These are phyloP conservation scores for Prostheceraeus crozeri DNA, from an alignment of 2,888 invertebrate species.

Conservation along the genomic window DNA sequence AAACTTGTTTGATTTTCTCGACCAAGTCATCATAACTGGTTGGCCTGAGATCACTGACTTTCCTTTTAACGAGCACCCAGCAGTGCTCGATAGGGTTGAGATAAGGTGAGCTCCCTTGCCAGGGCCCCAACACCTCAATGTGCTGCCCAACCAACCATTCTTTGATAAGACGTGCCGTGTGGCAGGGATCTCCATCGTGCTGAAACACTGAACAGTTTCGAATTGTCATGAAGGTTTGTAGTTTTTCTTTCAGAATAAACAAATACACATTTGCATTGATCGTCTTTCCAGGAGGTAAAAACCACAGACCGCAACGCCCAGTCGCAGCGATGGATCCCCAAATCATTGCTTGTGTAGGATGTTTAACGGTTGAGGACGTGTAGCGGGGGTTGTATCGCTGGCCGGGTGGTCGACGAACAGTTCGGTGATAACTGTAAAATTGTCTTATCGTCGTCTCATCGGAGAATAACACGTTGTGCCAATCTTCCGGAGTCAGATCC, in stretches of 20 bases:
- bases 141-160: neutral
- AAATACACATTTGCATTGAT: constrained; percentile 6
- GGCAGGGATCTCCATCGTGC: constrained; percentile 16
- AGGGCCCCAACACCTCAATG: constrained; percentile 14
- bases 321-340: constrained; percentile 1
- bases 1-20: too few relatives aligned
- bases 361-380: constrained; percentile 11
- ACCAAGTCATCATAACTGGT: too few relatives aligned
- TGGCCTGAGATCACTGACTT: too few relatives aligned
- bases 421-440: neutral
- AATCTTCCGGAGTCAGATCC: neutral
- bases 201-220: constrained; percentile 2
- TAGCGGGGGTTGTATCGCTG: constrained; percentile 5
- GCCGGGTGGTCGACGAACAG: constrained; percentile 4
- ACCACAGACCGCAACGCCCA: constrained; percentile 17
- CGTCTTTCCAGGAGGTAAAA: constrained; percentile 2
- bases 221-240: constrained; percentile 1
- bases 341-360: neutral
- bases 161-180: neutral
- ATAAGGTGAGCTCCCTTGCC: constrained; percentile 2
- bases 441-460: constrained; percentile 10
- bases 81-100: constrained; percentile 16
- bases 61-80: too few relatives aligned
- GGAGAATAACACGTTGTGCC: constrained; percentile 17
- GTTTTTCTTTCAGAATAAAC: constrained; percentile 8